Base-by-base conservation (phyloP, 2,888 invertebrate species). In the Caenorhabditis panamensis region DNA sequence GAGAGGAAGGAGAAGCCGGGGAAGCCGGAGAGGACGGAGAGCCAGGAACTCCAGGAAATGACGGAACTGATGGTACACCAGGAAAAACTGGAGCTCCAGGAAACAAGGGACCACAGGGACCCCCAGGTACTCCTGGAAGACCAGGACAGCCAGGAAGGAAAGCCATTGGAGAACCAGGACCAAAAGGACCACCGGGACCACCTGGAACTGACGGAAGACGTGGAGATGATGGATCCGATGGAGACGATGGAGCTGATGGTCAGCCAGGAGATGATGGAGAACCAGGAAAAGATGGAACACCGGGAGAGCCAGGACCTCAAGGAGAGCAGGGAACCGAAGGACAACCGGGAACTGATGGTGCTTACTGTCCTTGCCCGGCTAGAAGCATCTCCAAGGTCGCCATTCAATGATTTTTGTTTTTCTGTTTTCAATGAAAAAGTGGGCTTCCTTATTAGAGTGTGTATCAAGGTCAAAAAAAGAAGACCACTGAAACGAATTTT, bases 151-250 rank as follows among this genome's bases (percentile, higher is more conserved):
- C 75, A 8, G 83, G 83, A 66, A 68, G 63, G 37, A 80, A 68
- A 11, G 68, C 80, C 31, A 64, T 66, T 41, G 78, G 83, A 47
- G 78, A 69, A 37, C 75, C 81, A n/a, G 81, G 83, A 53, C 79
- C 83, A 36, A 76, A 72, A 20, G 83, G 83, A 51, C 82, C 76
- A 26, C 76, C 79, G 22, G 84, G 84, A 28, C 72, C 78, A 56
- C 82, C 86, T 18, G 84, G 84, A 68, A 66, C 64, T 3, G 78
- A 77, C n/a, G 84, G 84, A 58, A 68, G 73, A 44, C 66, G 68
- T 20, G 84, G 82, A 20, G 67, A 66, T 4, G 63, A 75, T 26
- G 84, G 82, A 47, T 51, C 47, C n/a, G 73, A 69, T 49, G 78
- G 82, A 11, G 61, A 71, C n/a, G 63, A 67, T 41, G 72, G 72